These are phyloP conservation scores for Homalodisca vitripennis DNA, from an alignment of 1,140 invertebrate genomes.

Conservation along the genomic window DNA sequence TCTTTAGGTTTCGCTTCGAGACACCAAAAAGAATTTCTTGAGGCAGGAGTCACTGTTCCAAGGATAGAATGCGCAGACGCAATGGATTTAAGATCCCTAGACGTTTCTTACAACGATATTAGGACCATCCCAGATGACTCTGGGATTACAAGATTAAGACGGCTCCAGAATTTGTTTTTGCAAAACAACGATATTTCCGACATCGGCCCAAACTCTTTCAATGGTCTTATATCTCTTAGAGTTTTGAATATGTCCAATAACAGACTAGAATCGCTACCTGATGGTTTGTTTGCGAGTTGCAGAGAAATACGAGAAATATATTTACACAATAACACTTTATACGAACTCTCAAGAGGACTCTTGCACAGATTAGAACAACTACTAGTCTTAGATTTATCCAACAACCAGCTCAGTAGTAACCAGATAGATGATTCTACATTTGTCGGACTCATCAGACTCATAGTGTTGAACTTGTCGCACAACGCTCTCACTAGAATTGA, in stretches of 20 bases:
- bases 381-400: slow-evolving; percentile 79
- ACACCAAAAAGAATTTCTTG: slow-evolving; percentile 50
- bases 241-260: slow-evolving; percentile 85
- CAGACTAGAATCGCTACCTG: slow-evolving; percentile 70
- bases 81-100: slow-evolving; percentile 65
- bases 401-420: slow-evolving; percentile 80
- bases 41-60: slow-evolving; percentile 45
- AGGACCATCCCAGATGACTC: slow-evolving; percentile 66
- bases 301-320: slow-evolving; percentile 80
- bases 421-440: slow-evolving; percentile 82
- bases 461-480: slow-evolving; percentile 81
- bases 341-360: slow-evolving; percentile 73
- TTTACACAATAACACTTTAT: slow-evolving; percentile 76
- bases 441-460: slow-evolving; percentile 75
- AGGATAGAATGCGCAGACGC: slow-evolving; percentile 49
- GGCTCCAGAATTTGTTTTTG: slow-evolving; percentile 72
- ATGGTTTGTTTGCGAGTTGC: slow-evolving; percentile 72
- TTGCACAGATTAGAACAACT: slow-evolving; percentile 82
- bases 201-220: slow-evolving; percentile 72
- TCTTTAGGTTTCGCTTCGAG: slow-evolving; percentile 65
- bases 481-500: slow-evolving; percentile 81
- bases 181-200: slow-evolving; percentile 82
- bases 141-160: slow-evolving; percentile 66
- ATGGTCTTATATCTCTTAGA: slow-evolving; percentile 69
- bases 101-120: slow-evolving; percentile 77